phyloP scores from a whole-genome alignment of 1,140 invertebrate genomes.

The Drosophila athabasca region DNA sequence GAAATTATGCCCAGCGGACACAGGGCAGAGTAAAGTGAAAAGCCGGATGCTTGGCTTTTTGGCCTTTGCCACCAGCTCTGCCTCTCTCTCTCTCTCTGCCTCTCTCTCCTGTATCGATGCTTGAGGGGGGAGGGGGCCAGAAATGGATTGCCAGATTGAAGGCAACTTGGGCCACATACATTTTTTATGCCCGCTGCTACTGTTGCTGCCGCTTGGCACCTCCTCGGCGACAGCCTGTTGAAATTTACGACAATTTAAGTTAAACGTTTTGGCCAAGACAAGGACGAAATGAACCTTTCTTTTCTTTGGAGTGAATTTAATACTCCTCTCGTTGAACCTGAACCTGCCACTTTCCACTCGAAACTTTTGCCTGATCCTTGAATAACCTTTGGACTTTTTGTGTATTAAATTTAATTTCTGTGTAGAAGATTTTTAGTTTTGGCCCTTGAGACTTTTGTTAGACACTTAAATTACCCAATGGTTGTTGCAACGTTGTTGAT shows the following conservation, averaged over 20 bases:
- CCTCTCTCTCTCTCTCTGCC: not conserved
- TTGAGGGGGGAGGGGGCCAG: not conserved
- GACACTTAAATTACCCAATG: no score
- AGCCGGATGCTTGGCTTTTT: constrained; percentile 59
- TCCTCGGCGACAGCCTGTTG: constrained; percentile 48
- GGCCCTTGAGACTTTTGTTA: no score
- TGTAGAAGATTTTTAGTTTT: no score
- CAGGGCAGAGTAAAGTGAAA: constrained; percentile 50
- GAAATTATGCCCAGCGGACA: constrained; percentile 70
- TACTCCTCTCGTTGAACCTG: not conserved
- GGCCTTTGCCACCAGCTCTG: constrained; percentile 49
- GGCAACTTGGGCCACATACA: constrained; percentile 49
- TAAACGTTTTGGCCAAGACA: constrained; percentile 51
- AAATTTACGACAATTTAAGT: constrained; percentile 71
- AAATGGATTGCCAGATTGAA: constrained; percentile 27
- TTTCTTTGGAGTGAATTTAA: not conserved
- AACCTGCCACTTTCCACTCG: no score
- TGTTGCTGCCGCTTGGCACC: constrained; percentile 36
- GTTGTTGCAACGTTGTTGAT: no score
- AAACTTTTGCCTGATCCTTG: no score
- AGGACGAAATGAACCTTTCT: not conserved
- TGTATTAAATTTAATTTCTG: no score
- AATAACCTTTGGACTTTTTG: no score
- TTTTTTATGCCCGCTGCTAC: constrained; percentile 53
- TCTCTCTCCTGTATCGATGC: not conserved